Base-by-base conservation (phyloP, 2,888 invertebrate genomes). In the Gisinianus flammeolus region DNA sequence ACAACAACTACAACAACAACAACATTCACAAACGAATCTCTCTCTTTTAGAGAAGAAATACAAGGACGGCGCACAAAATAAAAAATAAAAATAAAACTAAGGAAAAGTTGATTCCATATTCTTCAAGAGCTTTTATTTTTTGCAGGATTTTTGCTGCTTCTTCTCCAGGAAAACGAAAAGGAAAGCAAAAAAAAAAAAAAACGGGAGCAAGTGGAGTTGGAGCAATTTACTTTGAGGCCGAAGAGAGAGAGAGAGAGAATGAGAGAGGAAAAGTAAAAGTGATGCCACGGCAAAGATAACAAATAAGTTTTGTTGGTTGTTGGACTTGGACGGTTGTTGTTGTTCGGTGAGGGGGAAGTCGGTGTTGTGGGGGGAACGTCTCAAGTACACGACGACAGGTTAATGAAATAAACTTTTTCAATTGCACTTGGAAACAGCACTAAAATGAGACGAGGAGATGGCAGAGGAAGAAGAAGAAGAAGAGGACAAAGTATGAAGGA, bases 401-500 rank as follows among this genome's bases (percentile, higher is more conserved):
- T 68, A 68, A 68, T 68, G 68, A 68, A 68, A 68, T 68, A 68
- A 68, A 68, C 68, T 68, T 68, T 68, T 68, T 44, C 44, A 33
- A 67, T 30, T 31, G 67, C 33, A 67, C 67, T 67, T 67, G n/a
- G 8, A 68, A 68, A 68, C 22, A 33, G 44, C 44, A 68, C 68
- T 68, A 68, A 44, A 44, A 68, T 67, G 33, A 31, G 16, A 67
- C 12, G 68, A 68, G 66, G 31, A 28, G 31, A 66, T 28, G 66
- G 31, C 66, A 66, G 31, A 66, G 30, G 28, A 28, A 19, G 30
- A 66, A 66, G 30, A 66, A 28, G 66, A 66, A 28, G 68, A 44
- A 12, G 19, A 44, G 44, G 44, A 44, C 44, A 44, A 44, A 44
- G 44, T 44, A 44, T 44, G 19, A 44, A 44, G n/a, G n/a, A n/a